Conservation (phyloP, 2,113 vertebrate species). For the Hyperopisus bebe region DNA sequence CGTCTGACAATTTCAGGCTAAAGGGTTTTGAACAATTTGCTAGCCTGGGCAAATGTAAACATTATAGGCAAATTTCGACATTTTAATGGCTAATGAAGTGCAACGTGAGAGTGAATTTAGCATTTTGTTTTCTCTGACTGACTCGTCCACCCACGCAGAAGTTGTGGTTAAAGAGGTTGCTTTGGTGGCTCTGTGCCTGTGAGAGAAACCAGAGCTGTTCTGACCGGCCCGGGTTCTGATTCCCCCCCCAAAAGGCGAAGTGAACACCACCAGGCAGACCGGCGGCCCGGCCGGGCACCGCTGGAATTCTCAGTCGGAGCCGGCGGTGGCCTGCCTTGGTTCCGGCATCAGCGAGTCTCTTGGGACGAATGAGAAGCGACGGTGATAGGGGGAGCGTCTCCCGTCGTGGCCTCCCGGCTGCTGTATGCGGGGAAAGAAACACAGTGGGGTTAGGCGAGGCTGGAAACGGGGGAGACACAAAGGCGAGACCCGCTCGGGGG, state of each 20-base stretch:
- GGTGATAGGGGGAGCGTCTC: background rate
- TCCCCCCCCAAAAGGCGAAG: background rate
- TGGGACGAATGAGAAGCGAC: background rate
- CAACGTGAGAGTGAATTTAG: constrained; percentile 36
- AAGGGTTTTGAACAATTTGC: constrained; percentile 63
- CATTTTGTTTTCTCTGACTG: background rate
- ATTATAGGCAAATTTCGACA: constrained; percentile 35
- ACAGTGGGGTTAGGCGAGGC: background rate
- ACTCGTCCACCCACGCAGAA: background rate
- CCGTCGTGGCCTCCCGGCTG: background rate
- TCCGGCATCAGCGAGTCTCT: background rate
- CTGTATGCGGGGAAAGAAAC: background rate
- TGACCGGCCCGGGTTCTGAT: background rate
- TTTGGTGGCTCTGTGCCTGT: background rate
- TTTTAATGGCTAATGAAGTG: constrained; percentile 36
- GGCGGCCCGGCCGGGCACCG: too few relatives aligned
- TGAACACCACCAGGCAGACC: background rate
- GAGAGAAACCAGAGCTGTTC: background rate
- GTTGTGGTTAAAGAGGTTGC: background rate
- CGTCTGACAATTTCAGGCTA: constrained; percentile 60
- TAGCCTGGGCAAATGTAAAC: background rate
- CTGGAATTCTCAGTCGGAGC: too few relatives aligned
- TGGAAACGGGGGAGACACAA: background rate
- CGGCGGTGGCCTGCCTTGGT: background rate
- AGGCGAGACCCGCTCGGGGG: background rate